A percentile compares a stretch with the other conserved stretches of the same genome.
Evolutionary conservation across 2,113 vertebrate genomes (phyloP).

Genomic region (Siniperca knerii): DNA sequence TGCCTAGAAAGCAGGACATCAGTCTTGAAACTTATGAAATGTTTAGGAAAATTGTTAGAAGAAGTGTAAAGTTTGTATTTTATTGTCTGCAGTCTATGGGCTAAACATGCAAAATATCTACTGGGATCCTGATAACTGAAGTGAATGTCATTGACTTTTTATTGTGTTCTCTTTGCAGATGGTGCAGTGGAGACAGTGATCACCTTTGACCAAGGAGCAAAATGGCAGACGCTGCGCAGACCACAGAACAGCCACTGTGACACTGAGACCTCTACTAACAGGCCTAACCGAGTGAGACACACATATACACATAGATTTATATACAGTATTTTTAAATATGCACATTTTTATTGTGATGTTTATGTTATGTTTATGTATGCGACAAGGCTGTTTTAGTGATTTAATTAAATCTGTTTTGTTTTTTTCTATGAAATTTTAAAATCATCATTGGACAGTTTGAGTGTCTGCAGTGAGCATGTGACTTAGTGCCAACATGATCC

Average conservation of each 20-base stretch:
- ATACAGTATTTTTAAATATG: too few species aligned
- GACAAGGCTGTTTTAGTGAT: not conserved
- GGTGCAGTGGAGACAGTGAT: conserved; percentile 90
- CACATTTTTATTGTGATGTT: not conserved
- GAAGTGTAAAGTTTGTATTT: not conserved
- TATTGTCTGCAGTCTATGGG: not conserved
- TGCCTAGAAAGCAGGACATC: not conserved
- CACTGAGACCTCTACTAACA: conserved; percentile 67
- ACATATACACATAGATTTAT: not conserved
- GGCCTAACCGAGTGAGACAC: conserved; percentile 73
- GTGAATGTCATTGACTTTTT: not conserved
- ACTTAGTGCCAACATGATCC: not conserved
- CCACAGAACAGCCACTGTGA: conserved; percentile 90
- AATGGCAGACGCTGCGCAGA: conserved; percentile 88
- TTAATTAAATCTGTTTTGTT: not conserved
- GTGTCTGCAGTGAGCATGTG: not conserved
- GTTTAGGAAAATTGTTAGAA: not conserved
- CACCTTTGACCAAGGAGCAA: conserved; percentile 93
- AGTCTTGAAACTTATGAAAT: not conserved
- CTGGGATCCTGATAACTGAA: not conserved
- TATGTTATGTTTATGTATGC: not conserved
- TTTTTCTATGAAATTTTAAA: not conserved
- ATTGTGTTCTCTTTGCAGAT: conserved; percentile 76
- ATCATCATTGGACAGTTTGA: too few species aligned
- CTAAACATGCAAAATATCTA: too few species aligned